A percentile compares a stretch with the other conserved stretches of the same genome.
phyloP scores from a whole-genome alignment of 1,140 invertebrate genomes.

The Aphaenogaster ashmeadi region DNA sequence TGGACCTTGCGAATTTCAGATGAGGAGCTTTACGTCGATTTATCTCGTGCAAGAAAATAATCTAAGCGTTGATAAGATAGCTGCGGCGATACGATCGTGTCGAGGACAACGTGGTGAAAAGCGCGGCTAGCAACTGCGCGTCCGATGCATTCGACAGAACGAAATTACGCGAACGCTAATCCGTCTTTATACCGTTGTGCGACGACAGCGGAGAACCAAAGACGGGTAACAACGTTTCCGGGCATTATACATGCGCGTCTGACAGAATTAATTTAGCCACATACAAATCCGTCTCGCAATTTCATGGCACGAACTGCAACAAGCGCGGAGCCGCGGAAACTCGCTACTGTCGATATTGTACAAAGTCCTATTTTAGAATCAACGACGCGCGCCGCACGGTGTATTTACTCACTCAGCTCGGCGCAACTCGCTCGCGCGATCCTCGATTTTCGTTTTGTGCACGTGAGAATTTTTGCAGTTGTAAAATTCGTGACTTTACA shows the following conservation, averaged over 20 bases:
- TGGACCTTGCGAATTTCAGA: slow-evolving; percentile 5
- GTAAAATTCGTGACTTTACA: neutral
- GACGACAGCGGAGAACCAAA: slow-evolving; percentile 34
- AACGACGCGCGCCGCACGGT: neutral
- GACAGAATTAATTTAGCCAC: slow-evolving; percentile 58
- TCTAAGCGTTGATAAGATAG: neutral
- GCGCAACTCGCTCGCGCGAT: neutral
- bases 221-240: slow-evolving; percentile 45
- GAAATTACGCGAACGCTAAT: slow-evolving; percentile 63
- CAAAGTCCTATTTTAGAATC: slow-evolving; percentile 51
- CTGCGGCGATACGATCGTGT: neutral
- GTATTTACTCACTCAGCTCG: slow-evolving; percentile 24
- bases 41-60: slow-evolving; percentile 21
- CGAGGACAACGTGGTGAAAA: neutral
- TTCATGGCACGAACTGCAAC: slow-evolving; percentile 49
- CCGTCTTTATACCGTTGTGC: slow-evolving; percentile 58
- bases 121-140: neutral
- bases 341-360: slow-evolving; percentile 51
- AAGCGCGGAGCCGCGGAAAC: slow-evolving; percentile 30
- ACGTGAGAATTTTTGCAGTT: neutral
- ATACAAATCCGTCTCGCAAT: slow-evolving; percentile 59
- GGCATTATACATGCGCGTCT: slow-evolving; percentile 53
- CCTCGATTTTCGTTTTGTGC: slow-evolving; percentile 7
- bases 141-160: slow-evolving; percentile 28
- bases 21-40: slow-evolving; percentile 1